These are phyloP conservation scores for Sarotherodon lohbergeri DNA, from an alignment of 2,113 vertebrate genomes.

Conservation along the genomic window DNA sequence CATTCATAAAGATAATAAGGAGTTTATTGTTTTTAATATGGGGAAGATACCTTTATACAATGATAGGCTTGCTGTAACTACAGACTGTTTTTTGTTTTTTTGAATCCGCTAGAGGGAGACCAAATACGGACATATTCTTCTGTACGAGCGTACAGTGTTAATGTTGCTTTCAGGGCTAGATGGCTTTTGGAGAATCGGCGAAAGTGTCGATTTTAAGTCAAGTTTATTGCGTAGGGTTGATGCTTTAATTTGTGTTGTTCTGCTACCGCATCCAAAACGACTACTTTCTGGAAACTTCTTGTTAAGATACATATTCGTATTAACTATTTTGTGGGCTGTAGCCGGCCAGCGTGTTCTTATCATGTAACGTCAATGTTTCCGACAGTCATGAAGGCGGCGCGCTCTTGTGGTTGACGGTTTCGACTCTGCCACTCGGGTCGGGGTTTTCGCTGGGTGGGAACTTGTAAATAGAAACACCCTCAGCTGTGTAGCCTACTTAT, in stretches of 20 bases:
- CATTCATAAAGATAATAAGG: not conserved
- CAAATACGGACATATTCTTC: not conserved
- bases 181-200: not conserved
- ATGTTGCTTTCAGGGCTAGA: not conserved
- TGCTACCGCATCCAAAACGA: not conserved
- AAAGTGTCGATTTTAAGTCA: not conserved
- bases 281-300: not conserved
- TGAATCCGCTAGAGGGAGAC: not conserved
- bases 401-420: not conserved
- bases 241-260: not conserved
- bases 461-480: not conserved
- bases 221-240: not conserved
- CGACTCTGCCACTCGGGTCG: not conserved
- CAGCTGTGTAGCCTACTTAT: not conserved
- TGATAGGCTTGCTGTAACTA: not conserved
- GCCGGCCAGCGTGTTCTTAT: accelerated
- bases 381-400: not conserved
- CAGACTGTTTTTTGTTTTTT: not conserved
- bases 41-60: not conserved
- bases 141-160: not conserved
- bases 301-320: not conserved
- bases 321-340: not conserved
- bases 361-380: not conserved
- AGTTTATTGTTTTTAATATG: accelerated
- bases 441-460: not conserved